Base-by-base conservation (phyloP, 1,140 invertebrate species). In the Drosophila eugracilis region DNA sequence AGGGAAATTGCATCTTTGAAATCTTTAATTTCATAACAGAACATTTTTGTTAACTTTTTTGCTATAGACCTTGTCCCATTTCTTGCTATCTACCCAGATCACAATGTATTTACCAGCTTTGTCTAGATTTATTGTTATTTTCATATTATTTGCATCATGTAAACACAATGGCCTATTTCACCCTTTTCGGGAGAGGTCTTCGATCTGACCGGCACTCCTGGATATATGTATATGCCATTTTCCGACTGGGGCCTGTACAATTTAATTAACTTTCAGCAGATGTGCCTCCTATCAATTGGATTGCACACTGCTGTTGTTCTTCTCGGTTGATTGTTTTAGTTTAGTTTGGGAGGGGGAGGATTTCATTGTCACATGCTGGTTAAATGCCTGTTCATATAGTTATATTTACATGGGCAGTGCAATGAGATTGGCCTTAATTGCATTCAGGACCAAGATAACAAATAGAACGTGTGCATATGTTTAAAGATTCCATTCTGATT, bases 191-290 rank as follows among this genome's bases (percentile, higher is more conserved):
- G 19, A 30, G 17, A 53, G 28, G 17, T 10, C 52, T 47, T 7
- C 32, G 36, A 44, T 42, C 9, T 47, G 15, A 19, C 10, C 3
- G 21, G 36, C 37, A 60, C 26, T 24, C 45, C 73, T 57, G 42
- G 32, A 85, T 83, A 76, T 84, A 69, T n/a, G n/a, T 83, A 73
- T 52, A 85, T 84, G 76, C 75, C 60, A 73, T 75, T 72, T 67
- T 47, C 71, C 60, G 47, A 21, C 53, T 44, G 58, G 54, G 66
- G 57, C 58, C 67, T 44, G 67, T 65, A 70, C 76, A 80, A 85
- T 85, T 85, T 85, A 85, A 85, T 85, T 85, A 85, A 85, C 73
- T 85, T 85, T 79, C 67, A 19, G 39, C 78, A 83, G 70, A 59
- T 78, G 74, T 67, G 77, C 58, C 66, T 73, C 37, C 22, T 65